Base-by-base conservation (phyloP, 2,797 vertebrate species). In the Heterohyrax brucei region DNA sequence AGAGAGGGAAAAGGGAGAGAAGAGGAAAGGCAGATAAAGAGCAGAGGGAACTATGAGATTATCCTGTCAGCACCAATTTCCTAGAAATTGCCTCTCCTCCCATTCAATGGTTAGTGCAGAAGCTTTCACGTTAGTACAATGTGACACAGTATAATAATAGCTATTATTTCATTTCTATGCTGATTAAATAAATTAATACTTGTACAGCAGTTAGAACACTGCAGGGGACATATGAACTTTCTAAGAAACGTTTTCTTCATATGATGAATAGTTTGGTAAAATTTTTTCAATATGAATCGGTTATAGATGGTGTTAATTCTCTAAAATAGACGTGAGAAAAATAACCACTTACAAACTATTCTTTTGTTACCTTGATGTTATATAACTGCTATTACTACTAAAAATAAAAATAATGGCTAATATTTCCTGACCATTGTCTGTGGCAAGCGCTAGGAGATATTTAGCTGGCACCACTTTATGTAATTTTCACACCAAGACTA, bases 171-270 rank as follows among this genome's bases (percentile, higher is more conserved):
- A 72, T 50, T 87, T 22, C 95, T 87, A 91, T 50, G 73, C 3
- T 73, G 16, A 91, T 82, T 64, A 77, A 72, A 86, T 81, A 44
- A 92, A 62, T 92, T 87, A 82, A 61, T 72, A 50, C 16, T 80
- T 84, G 12, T 28, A 21, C 56, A 75, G 73, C 7, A 44, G 39
- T 72, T 56, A 72, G 21, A 93, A 87, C 33, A 64, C 70, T 82
- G 3, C 8, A 66, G 28, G 50, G 8, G 10, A 44, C 3, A 86
- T 48, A 70, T 33, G 72, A 78, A 86, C 30, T 13, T 3, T 13
- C 76, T 94, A 14, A 56, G 33, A 87, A 86, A 56, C 90, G n/a
- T 33, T 82, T 95, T 80, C 73, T 92, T 92, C 70, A 72, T 77
- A 70, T 33, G 76, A 44, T 73, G 24, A 66, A 94, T 66, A 95